Evolutionary conservation across 2,888 invertebrate genomes (phyloP).

Genomic region (Amphimallon solstitiale): DNA sequence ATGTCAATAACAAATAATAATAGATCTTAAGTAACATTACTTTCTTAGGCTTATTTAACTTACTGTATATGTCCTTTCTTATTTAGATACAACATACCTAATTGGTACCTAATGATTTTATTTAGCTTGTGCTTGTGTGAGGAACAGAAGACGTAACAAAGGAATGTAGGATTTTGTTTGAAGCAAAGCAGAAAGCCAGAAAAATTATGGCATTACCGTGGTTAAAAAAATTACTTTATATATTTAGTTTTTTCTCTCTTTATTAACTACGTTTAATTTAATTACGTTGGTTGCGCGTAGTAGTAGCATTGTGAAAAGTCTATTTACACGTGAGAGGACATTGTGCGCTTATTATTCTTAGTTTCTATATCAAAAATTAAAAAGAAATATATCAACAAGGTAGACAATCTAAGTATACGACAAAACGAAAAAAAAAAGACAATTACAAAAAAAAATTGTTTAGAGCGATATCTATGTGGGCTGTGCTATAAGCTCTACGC

Average conservation of each 20-base stretch:
- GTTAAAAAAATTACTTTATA: constrained; percentile 7
- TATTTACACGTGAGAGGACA: constrained; percentile 23
- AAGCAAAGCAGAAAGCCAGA: constrained; percentile 40
- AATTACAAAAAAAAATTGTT: constrained; percentile 23
- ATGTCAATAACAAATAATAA: too few species aligned
- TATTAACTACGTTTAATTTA: constrained; percentile 2
- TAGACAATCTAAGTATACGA: neutral
- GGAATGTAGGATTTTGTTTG: constrained; percentile 17
- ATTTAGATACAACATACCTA: too few species aligned
- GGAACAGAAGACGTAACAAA: constrained; percentile 6
- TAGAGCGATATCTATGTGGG: constrained; percentile 33
- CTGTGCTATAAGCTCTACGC: constrained; percentile 50
- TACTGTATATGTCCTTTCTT: neutral
- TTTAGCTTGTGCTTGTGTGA: constrained; percentile 12
- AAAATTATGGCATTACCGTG: constrained; percentile 20
- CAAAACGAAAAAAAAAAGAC: constrained; percentile 1
- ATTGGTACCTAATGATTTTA: constrained; percentile 24
- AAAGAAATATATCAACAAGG: constrained; percentile 2
- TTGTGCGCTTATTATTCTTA: constrained; percentile 13
- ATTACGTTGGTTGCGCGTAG: neutral
- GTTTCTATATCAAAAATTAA: constrained; percentile 6
- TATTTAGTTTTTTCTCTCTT: neutral
- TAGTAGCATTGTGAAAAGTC: constrained; percentile 10
- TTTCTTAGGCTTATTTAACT: too few species aligned
- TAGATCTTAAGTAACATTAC: too few species aligned